Evolutionary conservation across 2,888 invertebrate genomes (phyloP).

Genomic region (Smittia sp.): DNA sequence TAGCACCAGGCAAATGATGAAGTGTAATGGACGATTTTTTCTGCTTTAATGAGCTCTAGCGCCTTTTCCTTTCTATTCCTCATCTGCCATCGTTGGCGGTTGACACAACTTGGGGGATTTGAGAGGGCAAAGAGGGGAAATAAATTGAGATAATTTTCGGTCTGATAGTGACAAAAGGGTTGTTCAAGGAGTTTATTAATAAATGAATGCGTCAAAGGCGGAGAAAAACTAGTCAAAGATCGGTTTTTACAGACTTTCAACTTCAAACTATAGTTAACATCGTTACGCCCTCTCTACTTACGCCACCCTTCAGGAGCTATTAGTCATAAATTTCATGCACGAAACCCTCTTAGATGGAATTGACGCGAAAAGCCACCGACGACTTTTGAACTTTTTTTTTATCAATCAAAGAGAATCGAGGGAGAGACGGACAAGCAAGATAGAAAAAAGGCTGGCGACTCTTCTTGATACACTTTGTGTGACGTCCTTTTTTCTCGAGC

Average conservation of each 20-base stretch:
- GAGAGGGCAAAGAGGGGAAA: neutral
- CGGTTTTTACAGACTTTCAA: neutral
- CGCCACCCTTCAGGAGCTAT: neutral
- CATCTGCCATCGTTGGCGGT: neutral
- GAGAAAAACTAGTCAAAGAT: neutral
- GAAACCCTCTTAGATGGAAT: neutral
- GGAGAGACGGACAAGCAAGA: neutral
- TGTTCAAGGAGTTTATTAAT: constrained; percentile 38
- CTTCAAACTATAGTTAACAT: neutral
- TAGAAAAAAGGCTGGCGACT: neutral
- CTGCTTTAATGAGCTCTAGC: constrained; percentile 34
- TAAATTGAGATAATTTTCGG: constrained; percentile 30
- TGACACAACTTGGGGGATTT: constrained; percentile 4
- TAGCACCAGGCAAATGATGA: neutral
- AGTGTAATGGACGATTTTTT: constrained; percentile 13
- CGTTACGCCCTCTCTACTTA: neutral
- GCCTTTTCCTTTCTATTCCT: neutral
- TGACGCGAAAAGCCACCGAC: neutral
- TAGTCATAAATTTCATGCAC: constrained; percentile 35
- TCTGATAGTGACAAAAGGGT: constrained; percentile 41
- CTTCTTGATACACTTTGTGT: neutral
- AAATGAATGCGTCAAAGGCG: constrained; percentile 28
- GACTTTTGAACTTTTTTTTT: neutral
- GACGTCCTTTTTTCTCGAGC: neutral
- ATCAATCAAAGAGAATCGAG: neutral